phyloP scores from a whole-genome alignment of 2,113 vertebrate genomes.

The Sporophila hypoxantha region DNA sequence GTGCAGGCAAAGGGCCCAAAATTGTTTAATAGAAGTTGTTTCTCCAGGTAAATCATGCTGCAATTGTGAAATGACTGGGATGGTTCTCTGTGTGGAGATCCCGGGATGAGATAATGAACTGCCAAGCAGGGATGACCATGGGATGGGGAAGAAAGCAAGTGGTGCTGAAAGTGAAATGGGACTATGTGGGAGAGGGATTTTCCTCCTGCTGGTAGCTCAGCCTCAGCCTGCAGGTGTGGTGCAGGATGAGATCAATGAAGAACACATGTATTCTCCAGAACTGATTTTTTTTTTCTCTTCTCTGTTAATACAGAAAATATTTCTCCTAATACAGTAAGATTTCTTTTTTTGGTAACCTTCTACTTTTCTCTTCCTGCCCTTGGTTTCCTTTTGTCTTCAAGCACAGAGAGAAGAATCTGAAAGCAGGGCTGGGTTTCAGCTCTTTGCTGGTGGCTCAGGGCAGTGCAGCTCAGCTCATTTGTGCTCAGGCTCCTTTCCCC shows the following conservation, averaged over 20 bases:
- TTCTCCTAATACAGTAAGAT: not conserved
- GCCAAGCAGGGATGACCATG: not conserved
- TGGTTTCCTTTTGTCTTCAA: slow-evolving; percentile 17
- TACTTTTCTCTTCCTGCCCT: not conserved
- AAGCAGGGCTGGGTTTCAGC: not conserved
- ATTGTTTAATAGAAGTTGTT: not conserved
- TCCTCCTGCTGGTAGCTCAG: not conserved
- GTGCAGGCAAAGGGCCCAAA: not conserved
- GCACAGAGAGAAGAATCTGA: not conserved
- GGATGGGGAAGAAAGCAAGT: not conserved
- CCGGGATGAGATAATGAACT: not conserved
- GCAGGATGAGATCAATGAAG: not conserved
- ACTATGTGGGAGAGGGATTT: not conserved
- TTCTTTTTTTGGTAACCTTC: not conserved
- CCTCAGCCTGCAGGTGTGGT: not conserved
- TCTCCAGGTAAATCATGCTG: not conserved
- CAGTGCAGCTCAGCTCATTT: not conserved
- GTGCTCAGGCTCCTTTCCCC: not conserved
- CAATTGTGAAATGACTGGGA: not conserved
- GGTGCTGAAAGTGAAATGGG: not conserved
- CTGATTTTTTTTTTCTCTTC: not conserved
- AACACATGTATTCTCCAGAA: not conserved
- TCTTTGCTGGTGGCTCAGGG: not conserved
- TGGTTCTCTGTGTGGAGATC: not conserved
- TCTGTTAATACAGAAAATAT: not conserved